Percentiles rank a stretch among this genome's conserved stretches.
phyloP scores from a whole-genome alignment of 1,140 invertebrate species.

The Lysiphlebus fabarum region DNA sequence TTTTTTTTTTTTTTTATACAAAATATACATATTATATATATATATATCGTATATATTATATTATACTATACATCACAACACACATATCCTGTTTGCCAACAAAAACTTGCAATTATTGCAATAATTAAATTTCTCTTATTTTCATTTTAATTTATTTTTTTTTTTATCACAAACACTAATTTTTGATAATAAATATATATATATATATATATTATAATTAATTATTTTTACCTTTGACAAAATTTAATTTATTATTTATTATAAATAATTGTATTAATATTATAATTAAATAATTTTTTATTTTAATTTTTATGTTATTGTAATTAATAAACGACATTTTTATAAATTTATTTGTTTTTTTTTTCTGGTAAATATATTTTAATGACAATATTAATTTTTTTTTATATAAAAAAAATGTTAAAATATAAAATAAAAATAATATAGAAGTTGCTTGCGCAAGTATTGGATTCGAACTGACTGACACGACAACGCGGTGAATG shows the following conservation, averaged over 20 bases:
- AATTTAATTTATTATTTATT: background rate
- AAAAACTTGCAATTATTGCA: no score
- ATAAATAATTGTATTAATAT: background rate
- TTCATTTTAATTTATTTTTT: no score
- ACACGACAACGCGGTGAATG: background rate
- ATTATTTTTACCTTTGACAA: background rate
- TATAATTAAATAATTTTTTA: background rate
- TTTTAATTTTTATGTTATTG: background rate
- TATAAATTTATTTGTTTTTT: background rate
- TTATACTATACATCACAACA: background rate
- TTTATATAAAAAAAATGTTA: no score
- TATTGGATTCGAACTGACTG: slow-evolving; percentile 30
- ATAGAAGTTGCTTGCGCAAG: slow-evolving; percentile 29
- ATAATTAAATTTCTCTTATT: no score
- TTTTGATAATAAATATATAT: no score
- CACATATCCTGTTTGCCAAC: no score
- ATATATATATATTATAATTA: background rate
- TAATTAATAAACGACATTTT: slow-evolving; percentile 35
- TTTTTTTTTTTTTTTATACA: no score
- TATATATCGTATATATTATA: slow-evolving; percentile 22
- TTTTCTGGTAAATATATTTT: no score
- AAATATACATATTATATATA: no score
- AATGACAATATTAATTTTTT: no score
- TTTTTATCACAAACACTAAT: no score
- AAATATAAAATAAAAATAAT: no score